Conservation (phyloP, 2,888 invertebrate genomes). For the Epicampocera succincta region DNA sequence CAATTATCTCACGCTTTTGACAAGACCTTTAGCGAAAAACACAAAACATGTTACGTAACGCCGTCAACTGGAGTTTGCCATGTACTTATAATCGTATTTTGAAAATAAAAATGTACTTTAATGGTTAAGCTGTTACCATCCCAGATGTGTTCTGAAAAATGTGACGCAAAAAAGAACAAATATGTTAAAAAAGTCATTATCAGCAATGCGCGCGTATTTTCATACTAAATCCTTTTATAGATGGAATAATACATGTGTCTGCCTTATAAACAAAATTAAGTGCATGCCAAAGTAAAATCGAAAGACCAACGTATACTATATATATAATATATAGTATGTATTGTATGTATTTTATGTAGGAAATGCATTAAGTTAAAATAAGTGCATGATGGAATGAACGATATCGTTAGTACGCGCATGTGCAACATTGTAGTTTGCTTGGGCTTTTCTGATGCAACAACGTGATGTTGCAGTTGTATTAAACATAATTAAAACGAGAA, state of each 20-base stretch:
- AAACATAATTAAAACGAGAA: not conserved
- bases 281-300: slow-evolving; percentile 15
- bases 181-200: slow-evolving; percentile 36
- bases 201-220: slow-evolving; percentile 10
- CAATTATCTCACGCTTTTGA: too few species aligned
- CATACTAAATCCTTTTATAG: slow-evolving; percentile 43
- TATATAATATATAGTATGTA: too few species aligned
- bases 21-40: too few species aligned
- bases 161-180: not conserved
- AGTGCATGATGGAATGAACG: slow-evolving; percentile 26
- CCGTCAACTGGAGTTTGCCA: too few species aligned
- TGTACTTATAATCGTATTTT: too few species aligned
- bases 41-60: too few species aligned
- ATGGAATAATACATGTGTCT: slow-evolving; percentile 10
- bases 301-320: slow-evolving; percentile 21
- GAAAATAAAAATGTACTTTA: too few species aligned
- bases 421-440: slow-evolving; percentile 49
- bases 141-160: not conserved
- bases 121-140: not conserved
- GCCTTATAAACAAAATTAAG: slow-evolving; percentile 23
- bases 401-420: slow-evolving; percentile 32
- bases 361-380: slow-evolving; percentile 29
- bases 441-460: slow-evolving; percentile 4
- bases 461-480: not conserved
- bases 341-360: slow-evolving; percentile 17